These are phyloP conservation scores for Cyprinodon variegatus DNA, from an alignment of 2,113 vertebrate genomes.

Conservation along the genomic window DNA sequence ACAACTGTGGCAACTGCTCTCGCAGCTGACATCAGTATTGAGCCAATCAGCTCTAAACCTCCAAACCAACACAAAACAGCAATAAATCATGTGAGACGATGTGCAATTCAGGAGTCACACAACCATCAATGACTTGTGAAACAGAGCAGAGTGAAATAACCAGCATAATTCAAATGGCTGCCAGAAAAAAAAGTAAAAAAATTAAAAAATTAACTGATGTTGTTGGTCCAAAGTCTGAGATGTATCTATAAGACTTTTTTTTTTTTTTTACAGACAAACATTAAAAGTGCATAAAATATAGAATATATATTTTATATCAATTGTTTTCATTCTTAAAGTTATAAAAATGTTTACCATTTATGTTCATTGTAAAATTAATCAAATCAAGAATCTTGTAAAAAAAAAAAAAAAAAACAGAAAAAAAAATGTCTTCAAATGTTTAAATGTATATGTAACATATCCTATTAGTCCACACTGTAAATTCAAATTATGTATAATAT, in stretches of 20 bases:
- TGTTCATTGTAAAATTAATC: too few relatives aligned
- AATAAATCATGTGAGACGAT: slow-evolving; percentile 45
- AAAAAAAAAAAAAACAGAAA: not conserved
- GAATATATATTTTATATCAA: too few relatives aligned
- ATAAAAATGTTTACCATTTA: too few relatives aligned
- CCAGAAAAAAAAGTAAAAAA: not conserved
- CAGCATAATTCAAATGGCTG: not conserved
- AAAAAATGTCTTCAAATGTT: not conserved
- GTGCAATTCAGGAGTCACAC: slow-evolving; percentile 41
- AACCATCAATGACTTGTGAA: slow-evolving; percentile 9
- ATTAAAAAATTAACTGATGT: not conserved
- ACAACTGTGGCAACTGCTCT: slow-evolving; percentile 16
- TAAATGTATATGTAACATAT: not conserved
- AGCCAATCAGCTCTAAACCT: slow-evolving; percentile 26
- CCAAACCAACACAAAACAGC: slow-evolving; percentile 23
- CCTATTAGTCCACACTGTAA: not conserved
- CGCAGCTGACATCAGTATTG: slow-evolving; percentile 14
- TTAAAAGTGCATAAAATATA: too few relatives aligned
- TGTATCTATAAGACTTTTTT: not conserved
- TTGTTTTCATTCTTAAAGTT: too few relatives aligned
- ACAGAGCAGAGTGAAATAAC: not conserved
- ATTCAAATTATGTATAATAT: not conserved
- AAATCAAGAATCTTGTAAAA: not conserved
- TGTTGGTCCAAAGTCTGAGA: not conserved
- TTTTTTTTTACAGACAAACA: not conserved